Conservation (phyloP, 2,113 vertebrate species). For the Blennius ocellaris region DNA sequence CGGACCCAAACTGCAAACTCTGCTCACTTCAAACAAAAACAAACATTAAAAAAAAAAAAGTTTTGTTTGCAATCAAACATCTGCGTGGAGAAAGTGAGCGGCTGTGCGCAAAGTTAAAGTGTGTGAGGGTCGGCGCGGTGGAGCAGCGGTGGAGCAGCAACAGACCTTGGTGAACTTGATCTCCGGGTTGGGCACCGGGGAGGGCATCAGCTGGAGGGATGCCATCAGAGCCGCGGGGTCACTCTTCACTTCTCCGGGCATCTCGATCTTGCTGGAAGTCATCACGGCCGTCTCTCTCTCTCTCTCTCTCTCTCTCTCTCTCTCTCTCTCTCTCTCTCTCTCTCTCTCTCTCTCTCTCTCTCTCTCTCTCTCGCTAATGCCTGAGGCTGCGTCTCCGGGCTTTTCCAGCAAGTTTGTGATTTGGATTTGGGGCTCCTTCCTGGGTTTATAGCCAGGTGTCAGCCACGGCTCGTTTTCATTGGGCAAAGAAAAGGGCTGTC, state of each 20-base stretch:
- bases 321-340: too few relatives aligned
- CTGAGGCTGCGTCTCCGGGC: slow-evolving; percentile 63
- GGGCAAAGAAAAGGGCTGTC: slow-evolving; percentile 90
- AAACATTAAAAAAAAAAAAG: slow-evolving; percentile 1
- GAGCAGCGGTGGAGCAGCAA: slow-evolving; percentile 23
- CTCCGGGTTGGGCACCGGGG: slow-evolving; percentile 94
- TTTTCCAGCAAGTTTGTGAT: slow-evolving; percentile 77
- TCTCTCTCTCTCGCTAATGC: too few relatives aligned
- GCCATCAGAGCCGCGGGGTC: slow-evolving; percentile 96
- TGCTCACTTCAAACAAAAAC: slow-evolving; percentile 13
- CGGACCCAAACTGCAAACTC: background rate
- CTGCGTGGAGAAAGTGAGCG: too few relatives aligned
- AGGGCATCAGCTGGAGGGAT: slow-evolving; percentile 95
- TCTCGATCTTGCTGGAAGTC: slow-evolving; percentile 97
- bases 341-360: too few relatives aligned
- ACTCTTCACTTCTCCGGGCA: slow-evolving; percentile 94
- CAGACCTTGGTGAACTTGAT: slow-evolving; percentile 98
- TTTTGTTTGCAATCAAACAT: background rate
- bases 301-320: too few relatives aligned
- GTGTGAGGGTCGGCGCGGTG: slow-evolving; percentile 1
- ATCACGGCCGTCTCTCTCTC: slow-evolving; percentile 79
- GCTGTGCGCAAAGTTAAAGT: too few relatives aligned
- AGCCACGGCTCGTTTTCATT: slow-evolving; percentile 91
- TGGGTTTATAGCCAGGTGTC: slow-evolving; percentile 99
- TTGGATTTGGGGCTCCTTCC: slow-evolving; percentile 85